Evolutionary conservation across 2,797 vertebrate species (phyloP).

Genomic region (Spatula versicolor): DNA sequence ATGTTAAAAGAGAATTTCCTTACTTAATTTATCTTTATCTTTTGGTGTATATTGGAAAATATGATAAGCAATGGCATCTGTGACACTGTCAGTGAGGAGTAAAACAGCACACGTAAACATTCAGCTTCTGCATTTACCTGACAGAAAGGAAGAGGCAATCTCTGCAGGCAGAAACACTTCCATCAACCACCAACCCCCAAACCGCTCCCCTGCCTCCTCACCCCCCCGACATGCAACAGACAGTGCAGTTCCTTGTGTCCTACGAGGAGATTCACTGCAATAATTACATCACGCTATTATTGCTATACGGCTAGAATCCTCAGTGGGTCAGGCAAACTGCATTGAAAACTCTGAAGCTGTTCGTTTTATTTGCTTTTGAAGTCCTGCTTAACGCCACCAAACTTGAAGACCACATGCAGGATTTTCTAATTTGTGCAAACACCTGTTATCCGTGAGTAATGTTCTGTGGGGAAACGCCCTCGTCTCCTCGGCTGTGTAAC

Average conservation of each 20-base stretch:
- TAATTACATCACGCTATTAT: slow-evolving; percentile 30
- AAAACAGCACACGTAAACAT: not conserved
- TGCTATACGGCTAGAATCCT: slow-evolving; percentile 48
- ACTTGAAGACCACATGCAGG: slow-evolving; percentile 44
- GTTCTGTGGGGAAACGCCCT: not conserved
- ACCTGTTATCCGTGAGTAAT: not conserved
- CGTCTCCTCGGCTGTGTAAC: not conserved
- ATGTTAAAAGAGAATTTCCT: too few relatives aligned
- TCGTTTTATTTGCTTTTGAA: slow-evolving; percentile 5
- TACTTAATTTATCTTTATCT: not conserved
- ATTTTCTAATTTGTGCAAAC: slow-evolving; percentile 25
- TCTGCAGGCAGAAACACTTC: not conserved
- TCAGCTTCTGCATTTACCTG: fast-evolving
- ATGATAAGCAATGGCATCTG: not conserved
- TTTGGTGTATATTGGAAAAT: fast-evolving
- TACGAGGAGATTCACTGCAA: not conserved
- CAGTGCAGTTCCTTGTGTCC: slow-evolving; percentile 14
- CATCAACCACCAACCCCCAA: fast-evolving
- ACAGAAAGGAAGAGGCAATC: fast-evolving
- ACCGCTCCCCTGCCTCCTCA: not conserved
- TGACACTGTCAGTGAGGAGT: not conserved
- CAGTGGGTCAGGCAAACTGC: slow-evolving; percentile 11
- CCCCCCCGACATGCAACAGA: not conserved
- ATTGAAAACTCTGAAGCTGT: not conserved
- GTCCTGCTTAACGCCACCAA: slow-evolving; percentile 23